A percentile compares a stretch with the other conserved stretches of the same genome.
These are phyloP conservation scores for Rhinichthys klamathensis DNA, from an alignment of 2,113 vertebrate species.

Conservation along the genomic window DNA sequence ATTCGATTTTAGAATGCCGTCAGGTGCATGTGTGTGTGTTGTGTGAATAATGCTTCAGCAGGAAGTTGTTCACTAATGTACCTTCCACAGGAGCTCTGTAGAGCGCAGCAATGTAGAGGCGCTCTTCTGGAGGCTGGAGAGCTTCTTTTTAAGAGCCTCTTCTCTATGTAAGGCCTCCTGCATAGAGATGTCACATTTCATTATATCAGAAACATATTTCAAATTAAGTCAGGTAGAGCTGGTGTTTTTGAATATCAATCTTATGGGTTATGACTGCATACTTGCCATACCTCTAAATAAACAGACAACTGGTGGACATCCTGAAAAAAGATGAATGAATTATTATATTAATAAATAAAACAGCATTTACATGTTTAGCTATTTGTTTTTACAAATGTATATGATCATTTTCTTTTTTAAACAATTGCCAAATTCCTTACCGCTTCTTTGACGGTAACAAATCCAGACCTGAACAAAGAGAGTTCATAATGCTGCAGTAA, in stretches of 20 bases:
- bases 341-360: neutral
- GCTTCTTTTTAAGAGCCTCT: conserved; percentile 72
- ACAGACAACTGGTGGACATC: conserved; percentile 72
- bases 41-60: neutral
- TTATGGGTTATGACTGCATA: neutral
- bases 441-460: conserved; percentile 69
- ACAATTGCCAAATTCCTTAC: conserved; percentile 64
- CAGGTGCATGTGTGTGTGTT: neutral
- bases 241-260: neutral
- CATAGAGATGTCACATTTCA: conserved; percentile 11
- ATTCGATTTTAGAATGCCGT: neutral
- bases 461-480: conserved; percentile 67
- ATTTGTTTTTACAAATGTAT: neutral
- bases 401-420: neutral
- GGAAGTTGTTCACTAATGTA: conserved; percentile 52
- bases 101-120: conserved; percentile 66
- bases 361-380: neutral
- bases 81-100: conserved; percentile 72
- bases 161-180: conserved; percentile 80
- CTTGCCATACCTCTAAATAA: conserved; percentile 72
- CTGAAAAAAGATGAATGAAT: conserved; percentile 58
- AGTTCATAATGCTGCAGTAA: neutral
- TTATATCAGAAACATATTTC: neutral
- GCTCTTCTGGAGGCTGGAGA: conserved; percentile 68
- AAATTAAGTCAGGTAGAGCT: neutral